phyloP scores from a whole-genome alignment of 2,888 invertebrate genomes.

The Bellardia pandia region DNA sequence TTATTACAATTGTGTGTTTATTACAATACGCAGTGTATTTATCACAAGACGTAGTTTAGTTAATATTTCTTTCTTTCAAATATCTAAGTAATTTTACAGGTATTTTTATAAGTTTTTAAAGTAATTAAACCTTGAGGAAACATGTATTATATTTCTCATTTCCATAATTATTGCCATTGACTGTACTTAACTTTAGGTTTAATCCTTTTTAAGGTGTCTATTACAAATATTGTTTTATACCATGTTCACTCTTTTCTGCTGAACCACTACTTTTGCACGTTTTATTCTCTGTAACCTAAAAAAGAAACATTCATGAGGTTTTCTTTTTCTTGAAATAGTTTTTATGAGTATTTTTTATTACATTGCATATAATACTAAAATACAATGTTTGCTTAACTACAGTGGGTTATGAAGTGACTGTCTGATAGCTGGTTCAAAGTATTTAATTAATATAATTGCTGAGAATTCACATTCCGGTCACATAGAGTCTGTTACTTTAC shows the following conservation, averaged over 20 bases:
- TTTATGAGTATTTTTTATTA: slow-evolving; percentile 24
- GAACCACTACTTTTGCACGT: slow-evolving; percentile 49
- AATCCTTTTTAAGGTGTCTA: slow-evolving; percentile 21
- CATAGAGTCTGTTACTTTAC: too few relatives aligned
- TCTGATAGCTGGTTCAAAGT: too few relatives aligned
- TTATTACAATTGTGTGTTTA: too few relatives aligned
- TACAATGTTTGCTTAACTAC: not conserved
- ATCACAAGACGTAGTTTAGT: too few relatives aligned
- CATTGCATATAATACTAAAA: slow-evolving; percentile 2
- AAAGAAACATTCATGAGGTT: slow-evolving; percentile 38
- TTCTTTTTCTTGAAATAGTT: slow-evolving; percentile 56
- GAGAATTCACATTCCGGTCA: too few relatives aligned
- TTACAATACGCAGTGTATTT: too few relatives aligned
- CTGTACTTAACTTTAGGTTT: not conserved
- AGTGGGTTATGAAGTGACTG: not conserved
- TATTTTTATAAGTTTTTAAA: not conserved
- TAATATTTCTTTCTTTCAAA: not conserved
- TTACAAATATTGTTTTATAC: slow-evolving; percentile 15
- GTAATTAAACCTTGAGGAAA: not conserved
- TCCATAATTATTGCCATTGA: not conserved
- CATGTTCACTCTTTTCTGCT: not conserved
- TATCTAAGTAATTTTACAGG: too few relatives aligned
- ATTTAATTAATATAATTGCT: too few relatives aligned
- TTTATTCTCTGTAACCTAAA: slow-evolving; percentile 36
- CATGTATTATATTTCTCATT: not conserved